These are phyloP conservation scores for Oscarella lobularis DNA, from an alignment of 37 sponge, comb jelly and placozoan species.

Conservation along the genomic window DNA sequence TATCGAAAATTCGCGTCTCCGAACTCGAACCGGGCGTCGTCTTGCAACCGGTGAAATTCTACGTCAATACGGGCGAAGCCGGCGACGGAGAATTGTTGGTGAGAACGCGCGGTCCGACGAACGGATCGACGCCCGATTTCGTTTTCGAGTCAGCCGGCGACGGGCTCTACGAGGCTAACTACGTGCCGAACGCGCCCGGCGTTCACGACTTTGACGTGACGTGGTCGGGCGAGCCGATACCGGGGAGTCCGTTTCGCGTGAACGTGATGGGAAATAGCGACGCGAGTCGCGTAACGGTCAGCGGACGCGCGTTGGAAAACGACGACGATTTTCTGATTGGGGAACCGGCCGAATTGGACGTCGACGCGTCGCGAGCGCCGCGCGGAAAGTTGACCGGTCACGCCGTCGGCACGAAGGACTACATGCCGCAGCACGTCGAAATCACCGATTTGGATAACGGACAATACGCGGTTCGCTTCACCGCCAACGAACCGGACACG, in stretches of 20 bases:
- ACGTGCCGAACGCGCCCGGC: conserved; percentile 62
- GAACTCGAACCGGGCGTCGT: not conserved
- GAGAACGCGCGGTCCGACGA: not conserved
- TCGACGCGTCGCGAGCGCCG: conserved; percentile 31
- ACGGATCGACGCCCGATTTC: not conserved
- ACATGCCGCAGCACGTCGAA: conserved; percentile 1
- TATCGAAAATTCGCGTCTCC: not conserved
- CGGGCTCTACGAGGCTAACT: conserved; percentile 30
- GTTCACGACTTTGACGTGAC: conserved; percentile 38
- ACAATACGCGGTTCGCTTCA: not conserved
- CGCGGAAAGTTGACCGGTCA: not conserved
- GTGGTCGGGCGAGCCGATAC: conserved; percentile 59
- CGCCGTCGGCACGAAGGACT: conserved; percentile 1
- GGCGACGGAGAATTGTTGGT: not conserved
- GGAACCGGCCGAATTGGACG: conserved; percentile 51
- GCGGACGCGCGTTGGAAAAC: conserved; percentile 30
- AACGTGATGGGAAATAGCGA: conserved; percentile 1
- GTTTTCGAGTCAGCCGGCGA: conserved; percentile 17
- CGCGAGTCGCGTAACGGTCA: conserved; percentile 29
- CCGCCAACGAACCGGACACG: not conserved
- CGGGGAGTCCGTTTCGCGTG: conserved; percentile 72
- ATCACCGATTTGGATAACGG: not conserved
- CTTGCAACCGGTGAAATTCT: not conserved
- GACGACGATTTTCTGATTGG: conserved; percentile 21
- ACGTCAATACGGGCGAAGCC: not conserved